Conservation (phyloP, 2,797 vertebrate species). For the Triplophysa yarkandensis region DNA sequence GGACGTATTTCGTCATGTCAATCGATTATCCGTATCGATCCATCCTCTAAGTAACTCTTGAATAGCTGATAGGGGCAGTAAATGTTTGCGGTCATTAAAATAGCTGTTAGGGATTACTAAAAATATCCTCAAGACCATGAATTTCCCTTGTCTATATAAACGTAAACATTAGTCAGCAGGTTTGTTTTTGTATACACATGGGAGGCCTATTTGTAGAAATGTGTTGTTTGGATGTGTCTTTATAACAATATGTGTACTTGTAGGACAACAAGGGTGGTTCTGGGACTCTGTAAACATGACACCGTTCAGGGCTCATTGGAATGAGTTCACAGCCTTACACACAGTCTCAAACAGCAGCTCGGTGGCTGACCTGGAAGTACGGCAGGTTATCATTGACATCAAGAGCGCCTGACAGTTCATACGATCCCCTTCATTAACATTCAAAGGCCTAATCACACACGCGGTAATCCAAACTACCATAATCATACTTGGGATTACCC, state of each 20-base stretch:
- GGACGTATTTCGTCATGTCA: constrained; percentile 46
- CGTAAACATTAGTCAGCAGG: constrained; percentile 17
- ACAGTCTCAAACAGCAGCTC: constrained; percentile 55
- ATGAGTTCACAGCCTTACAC: constrained; percentile 58
- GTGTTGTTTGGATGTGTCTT: not conserved
- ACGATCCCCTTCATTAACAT: constrained; percentile 42
- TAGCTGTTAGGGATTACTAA: constrained; percentile 59
- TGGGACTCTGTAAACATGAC: constrained; percentile 44
- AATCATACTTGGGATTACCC: constrained; percentile 41
- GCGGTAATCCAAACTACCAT: constrained; percentile 40
- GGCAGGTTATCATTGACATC: constrained; percentile 59
- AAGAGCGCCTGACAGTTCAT: constrained; percentile 44
- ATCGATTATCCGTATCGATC: constrained; percentile 67
- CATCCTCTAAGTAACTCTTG: constrained; percentile 63
- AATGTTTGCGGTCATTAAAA: constrained; percentile 63
- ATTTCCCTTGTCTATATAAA: constrained; percentile 54
- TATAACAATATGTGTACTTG: constrained; percentile 52
- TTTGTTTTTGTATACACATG: constrained; percentile 28
- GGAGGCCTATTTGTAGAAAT: not conserved
- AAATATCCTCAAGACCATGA: constrained; percentile 60
- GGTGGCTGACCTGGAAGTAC: constrained; percentile 55
- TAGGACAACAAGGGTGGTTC: constrained; percentile 46
- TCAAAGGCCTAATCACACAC: constrained; percentile 29
- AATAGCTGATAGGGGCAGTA: constrained; percentile 63
- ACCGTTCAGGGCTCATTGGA: constrained; percentile 28